Evolutionary conservation across 2,113 vertebrate species (phyloP).

Genomic region (Notiomystis cincta): DNA sequence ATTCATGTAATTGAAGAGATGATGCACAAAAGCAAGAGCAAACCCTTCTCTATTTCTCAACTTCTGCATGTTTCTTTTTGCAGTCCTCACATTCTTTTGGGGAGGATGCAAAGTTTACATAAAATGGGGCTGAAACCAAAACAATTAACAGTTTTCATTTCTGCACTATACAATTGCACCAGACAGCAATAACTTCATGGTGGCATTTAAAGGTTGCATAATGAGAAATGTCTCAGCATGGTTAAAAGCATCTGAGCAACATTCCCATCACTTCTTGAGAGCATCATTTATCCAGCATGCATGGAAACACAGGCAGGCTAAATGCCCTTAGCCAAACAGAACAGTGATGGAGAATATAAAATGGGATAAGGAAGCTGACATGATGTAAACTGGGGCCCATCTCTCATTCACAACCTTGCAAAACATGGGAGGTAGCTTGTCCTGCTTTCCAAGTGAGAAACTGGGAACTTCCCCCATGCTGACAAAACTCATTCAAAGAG

Average conservation of each 20-base stretch:
- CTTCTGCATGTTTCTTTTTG: not conserved
- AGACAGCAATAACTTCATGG: not conserved
- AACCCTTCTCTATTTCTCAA: not conserved
- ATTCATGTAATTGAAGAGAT: not conserved
- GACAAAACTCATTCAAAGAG: not conserved
- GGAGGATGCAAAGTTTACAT: not conserved
- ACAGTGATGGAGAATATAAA: fast-evolving
- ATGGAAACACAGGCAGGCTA: not conserved
- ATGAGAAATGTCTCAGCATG: not conserved
- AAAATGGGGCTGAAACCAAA: not conserved
- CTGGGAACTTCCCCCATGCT: not conserved
- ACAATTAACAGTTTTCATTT: not conserved
- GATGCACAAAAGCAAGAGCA: not conserved
- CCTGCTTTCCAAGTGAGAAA: not conserved
- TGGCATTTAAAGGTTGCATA: not conserved
- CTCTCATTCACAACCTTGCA: not conserved
- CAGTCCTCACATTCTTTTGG: not conserved
- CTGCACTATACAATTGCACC: not conserved
- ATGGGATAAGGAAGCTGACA: not conserved
- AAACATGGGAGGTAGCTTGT: not conserved
- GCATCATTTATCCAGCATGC: not conserved
- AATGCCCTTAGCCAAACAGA: not conserved
- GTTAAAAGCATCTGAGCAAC: not conserved
- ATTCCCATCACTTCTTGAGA: not conserved
- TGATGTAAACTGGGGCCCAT: not conserved